Evolutionary conservation across 2,888 invertebrate genomes (phyloP).

Genomic region (Pomacea canaliculata): DNA sequence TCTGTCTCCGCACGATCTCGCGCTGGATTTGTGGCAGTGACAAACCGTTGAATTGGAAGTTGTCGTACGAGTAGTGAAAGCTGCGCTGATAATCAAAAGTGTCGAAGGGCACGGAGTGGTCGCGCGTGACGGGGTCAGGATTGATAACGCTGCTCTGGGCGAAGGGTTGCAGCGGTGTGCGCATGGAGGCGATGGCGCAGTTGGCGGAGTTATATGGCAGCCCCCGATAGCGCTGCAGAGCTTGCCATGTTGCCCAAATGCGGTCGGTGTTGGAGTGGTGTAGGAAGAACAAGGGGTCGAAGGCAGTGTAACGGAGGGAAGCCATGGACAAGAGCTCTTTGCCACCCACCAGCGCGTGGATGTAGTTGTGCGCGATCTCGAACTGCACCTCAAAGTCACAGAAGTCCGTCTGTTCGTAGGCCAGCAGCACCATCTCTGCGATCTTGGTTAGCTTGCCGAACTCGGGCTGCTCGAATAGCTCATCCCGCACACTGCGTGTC

Average conservation of each 20-base stretch:
- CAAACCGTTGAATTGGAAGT: conserved; percentile 41
- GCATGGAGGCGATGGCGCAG: conserved; percentile 38
- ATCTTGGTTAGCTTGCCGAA: conserved; percentile 37
- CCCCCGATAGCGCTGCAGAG: conserved; percentile 37
- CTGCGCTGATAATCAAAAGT: conserved; percentile 37
- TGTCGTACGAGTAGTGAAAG: conserved; percentile 36
- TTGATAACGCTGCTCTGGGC: conserved; percentile 33
- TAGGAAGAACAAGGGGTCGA: conserved; percentile 41
- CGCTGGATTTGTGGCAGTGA: conserved; percentile 38
- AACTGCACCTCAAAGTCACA: conserved; percentile 37
- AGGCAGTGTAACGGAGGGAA: conserved; percentile 37
- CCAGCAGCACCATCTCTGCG: conserved; percentile 32
- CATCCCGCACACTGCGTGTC: conserved; percentile 17
- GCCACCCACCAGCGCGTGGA: conserved; percentile 41
- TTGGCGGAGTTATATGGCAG: conserved; percentile 39
- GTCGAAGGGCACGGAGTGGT: conserved; percentile 36
- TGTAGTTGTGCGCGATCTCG: conserved; percentile 39
- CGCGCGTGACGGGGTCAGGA: conserved; percentile 35
- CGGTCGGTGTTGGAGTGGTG: conserved; percentile 43
- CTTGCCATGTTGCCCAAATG: conserved; percentile 39
- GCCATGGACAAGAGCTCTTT: conserved; percentile 37
- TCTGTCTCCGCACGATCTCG: conserved; percentile 27
- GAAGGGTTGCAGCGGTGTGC: conserved; percentile 36
- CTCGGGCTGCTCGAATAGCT: conserved; percentile 33
- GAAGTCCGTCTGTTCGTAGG: conserved; percentile 39